Base-by-base conservation (phyloP, 2,113 vertebrate species). In the Indri indri region DNA sequence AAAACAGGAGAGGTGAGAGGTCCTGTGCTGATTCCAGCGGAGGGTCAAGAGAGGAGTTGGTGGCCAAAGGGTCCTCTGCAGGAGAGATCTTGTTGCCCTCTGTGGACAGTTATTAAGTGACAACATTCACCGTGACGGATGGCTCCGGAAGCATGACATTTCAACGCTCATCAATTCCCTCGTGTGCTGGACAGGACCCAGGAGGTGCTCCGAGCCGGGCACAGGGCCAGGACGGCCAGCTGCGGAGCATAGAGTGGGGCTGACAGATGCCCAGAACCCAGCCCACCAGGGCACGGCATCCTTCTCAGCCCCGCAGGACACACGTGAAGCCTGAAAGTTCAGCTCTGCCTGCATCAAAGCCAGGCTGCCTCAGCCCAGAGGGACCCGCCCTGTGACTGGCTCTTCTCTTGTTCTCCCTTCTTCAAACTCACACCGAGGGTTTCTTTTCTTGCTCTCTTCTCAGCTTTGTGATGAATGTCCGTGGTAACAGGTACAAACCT, bases 21-120 rank as follows among this genome's bases (percentile, higher is more conserved):
- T 14, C 65, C 27, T 22, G 30, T 74, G 57, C 65, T 59, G 57
- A 94, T 59, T 61, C 23, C 70, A 40, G 2, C 6, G 37, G 42
- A 95, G 9, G 37, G 16, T 86, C 68, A 40, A 37, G 47, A 68
- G 54, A 68, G 37, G 40, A 93, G 83, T 18, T 25, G 8, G 45
- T 94, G 42, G 57, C 80, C 32, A n/a, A 13, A 90, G 70, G 22
- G 50, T 45, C 63, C 61, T 71, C 61, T 71, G 20, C 13, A 45
- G 42, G 81, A 74, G 40, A 88, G 63, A 88, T 14, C 87, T 79
- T 59, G n/a, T 57, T 82, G 63, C 27, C 47, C 42, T 77, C 47
- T 47, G 52, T 54, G 89, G 86, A 93, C 71, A 89, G 87, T 91
- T 97, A 84, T 88, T 88, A 76, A 96, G 65, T 40, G 79, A 87